phyloP scores from a whole-genome alignment of 2,888 invertebrate genomes.

The Platerodrilus igneus region DNA sequence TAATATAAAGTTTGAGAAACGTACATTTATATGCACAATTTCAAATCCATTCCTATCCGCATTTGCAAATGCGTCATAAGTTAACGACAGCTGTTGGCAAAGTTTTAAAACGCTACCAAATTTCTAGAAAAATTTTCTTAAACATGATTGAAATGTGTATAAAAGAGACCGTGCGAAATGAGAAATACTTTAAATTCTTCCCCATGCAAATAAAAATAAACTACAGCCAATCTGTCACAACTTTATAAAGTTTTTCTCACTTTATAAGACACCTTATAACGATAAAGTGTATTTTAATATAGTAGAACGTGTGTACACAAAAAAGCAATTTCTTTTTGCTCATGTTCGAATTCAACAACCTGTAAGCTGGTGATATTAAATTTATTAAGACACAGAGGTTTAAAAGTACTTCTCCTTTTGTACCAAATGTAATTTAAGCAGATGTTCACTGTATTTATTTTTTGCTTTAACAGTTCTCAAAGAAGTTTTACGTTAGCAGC shows the following conservation, averaged over 20 bases:
- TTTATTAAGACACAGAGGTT: constrained; percentile 7
- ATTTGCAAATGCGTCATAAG: too few species aligned
- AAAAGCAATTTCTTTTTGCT: too few species aligned
- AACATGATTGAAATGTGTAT: too few species aligned
- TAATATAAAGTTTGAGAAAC: too few species aligned
- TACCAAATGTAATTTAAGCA: constrained; percentile 20
- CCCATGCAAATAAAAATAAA: constrained; percentile 5
- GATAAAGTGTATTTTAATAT: constrained; percentile 8
- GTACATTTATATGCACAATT: too few species aligned
- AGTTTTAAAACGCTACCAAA: constrained; percentile 7
- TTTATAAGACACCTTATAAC: too few species aligned
- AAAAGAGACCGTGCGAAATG: too few species aligned
- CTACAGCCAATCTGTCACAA: constrained; percentile 6
- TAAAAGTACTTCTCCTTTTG: constrained; percentile 7
- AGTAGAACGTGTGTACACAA: too few species aligned
- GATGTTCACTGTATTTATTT: constrained; percentile 20
- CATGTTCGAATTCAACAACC: too few species aligned
- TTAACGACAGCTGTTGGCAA: constrained; percentile 9
- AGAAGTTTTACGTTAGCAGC: constrained; percentile 17
- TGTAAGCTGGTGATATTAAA: constrained; percentile 4
- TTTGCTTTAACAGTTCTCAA: constrained; percentile 21
- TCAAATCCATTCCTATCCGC: too few species aligned
- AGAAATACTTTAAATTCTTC: constrained; percentile 6
- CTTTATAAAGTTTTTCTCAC: constrained; percentile 7
- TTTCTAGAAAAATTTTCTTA: constrained; percentile 1